These are phyloP conservation scores for Epinephelus fuscoguttatus DNA, from an alignment of 2,113 vertebrate genomes.

Conservation along the genomic window DNA sequence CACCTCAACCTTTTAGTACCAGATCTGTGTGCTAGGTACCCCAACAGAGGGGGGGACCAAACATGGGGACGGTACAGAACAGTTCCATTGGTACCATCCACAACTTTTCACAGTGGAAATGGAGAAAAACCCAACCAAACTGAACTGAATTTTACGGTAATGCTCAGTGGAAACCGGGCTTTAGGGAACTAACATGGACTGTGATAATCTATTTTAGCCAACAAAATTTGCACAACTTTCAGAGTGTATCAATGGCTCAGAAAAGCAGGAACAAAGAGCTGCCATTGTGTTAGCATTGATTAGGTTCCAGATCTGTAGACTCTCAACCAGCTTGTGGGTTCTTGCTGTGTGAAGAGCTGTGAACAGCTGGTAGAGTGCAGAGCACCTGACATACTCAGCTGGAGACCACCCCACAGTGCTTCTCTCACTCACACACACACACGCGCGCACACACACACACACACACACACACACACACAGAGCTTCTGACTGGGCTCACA, in stretches of 20 bases:
- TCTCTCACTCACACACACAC: neutral
- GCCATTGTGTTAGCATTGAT: constrained; percentile 28
- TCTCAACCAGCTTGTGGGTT: constrained; percentile 46
- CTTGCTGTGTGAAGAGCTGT: constrained; percentile 45
- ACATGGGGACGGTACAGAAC: too few species aligned
- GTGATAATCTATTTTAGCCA: neutral
- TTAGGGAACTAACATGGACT: neutral
- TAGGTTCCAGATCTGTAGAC: constrained; percentile 30
- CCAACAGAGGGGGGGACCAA: too few species aligned
- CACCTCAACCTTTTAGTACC: too few species aligned
- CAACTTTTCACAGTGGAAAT: too few species aligned
- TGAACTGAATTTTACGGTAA: too few species aligned
- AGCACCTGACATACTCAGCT: constrained; percentile 70
- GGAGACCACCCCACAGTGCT: constrained; percentile 45
- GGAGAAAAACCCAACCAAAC: too few species aligned
- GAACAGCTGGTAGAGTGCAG: constrained; percentile 65
- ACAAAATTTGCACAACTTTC: constrained; percentile 9
- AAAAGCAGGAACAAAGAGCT: constrained; percentile 13
- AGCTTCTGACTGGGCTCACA: constrained; percentile 26
- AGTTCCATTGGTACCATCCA: too few species aligned
- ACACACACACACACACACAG: neutral
- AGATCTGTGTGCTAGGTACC: too few species aligned
- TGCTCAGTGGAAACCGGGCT: too few species aligned
- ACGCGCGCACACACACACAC: constrained; percentile 5
- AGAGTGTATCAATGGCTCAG: neutral